Percentiles rank a stretch among this genome's conserved stretches.
phyloP scores from a whole-genome alignment of 2,797 vertebrate species.

The Lutjanus campechanus region DNA sequence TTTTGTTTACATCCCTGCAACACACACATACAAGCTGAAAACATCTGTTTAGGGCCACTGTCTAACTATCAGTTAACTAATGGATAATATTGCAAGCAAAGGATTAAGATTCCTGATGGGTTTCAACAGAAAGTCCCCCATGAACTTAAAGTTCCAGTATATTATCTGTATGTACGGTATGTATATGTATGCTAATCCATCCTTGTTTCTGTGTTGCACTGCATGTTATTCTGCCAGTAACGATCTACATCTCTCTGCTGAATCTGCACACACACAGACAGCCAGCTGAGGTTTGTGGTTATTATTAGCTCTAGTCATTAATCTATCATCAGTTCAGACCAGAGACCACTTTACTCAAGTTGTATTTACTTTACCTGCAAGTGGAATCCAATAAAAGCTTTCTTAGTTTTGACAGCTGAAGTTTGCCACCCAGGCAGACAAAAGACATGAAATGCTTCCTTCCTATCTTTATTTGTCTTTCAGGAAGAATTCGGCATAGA shows the following conservation, averaged over 20 bases:
- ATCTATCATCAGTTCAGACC: slow-evolving; percentile 59
- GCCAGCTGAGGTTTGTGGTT: slow-evolving; percentile 40
- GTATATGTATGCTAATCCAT: background rate
- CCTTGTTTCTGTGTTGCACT: slow-evolving; percentile 12
- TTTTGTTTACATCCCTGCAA: background rate
- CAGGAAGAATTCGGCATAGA: slow-evolving; percentile 3
- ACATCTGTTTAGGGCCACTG: background rate
- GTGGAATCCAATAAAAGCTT: slow-evolving; percentile 64
- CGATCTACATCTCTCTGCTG: slow-evolving; percentile 25
- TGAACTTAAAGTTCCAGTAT: background rate
- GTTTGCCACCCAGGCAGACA: slow-evolving; percentile 62
- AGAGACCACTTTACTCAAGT: slow-evolving; percentile 46
- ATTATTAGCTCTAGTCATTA: slow-evolving; percentile 56
- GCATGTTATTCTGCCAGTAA: slow-evolving; percentile 21
- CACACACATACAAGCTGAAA: background rate
- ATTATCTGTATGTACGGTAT: background rate
- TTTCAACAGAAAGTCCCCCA: background rate
- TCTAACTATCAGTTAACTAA: background rate
- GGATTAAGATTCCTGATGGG: background rate
- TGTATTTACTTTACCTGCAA: slow-evolving; percentile 59
- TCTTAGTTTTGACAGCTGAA: slow-evolving; percentile 53
- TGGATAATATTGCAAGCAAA: background rate
- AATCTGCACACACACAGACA: slow-evolving; percentile 25
- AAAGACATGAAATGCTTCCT: slow-evolving; percentile 24
- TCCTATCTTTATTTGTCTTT: slow-evolving; percentile 39